Evolutionary conservation across 1,140 invertebrate species (phyloP).

Genomic region (Hyles euphorbiae): DNA sequence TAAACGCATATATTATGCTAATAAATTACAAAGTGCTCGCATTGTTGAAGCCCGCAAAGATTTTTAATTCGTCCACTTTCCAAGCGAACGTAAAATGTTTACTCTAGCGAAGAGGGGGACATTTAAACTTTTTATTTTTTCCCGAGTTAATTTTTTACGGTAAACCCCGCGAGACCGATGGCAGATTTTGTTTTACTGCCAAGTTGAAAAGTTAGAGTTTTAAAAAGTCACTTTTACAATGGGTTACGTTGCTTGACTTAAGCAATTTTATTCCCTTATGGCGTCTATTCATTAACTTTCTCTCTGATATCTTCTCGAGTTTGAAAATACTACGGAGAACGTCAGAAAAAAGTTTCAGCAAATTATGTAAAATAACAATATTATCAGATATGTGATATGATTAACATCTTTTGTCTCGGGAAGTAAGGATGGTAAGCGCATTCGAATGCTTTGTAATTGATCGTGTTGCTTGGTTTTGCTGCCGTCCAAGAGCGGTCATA

Average conservation of each 20-base stretch:
- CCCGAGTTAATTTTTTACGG: slow-evolving; percentile 66
- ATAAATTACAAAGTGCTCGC: background rate
- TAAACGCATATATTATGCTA: too few relatives aligned
- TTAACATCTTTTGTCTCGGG: too few relatives aligned
- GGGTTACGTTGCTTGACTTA: slow-evolving; percentile 55
- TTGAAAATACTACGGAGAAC: too few relatives aligned
- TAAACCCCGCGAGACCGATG: slow-evolving; percentile 55
- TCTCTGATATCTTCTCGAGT: background rate
- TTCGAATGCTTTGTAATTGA: too few relatives aligned
- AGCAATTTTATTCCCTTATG: slow-evolving; percentile 62
- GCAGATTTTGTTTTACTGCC: slow-evolving; percentile 55
- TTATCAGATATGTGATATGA: too few relatives aligned
- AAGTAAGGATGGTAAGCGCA: too few relatives aligned
- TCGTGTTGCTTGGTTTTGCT: too few relatives aligned
- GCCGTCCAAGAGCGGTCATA: too few relatives aligned
- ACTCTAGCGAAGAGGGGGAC: slow-evolving; percentile 50
- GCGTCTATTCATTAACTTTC: slow-evolving; percentile 10
- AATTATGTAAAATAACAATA: too few relatives aligned
- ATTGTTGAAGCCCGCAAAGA: slow-evolving; percentile 21
- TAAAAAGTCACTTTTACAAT: slow-evolving; percentile 70
- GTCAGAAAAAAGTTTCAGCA: too few relatives aligned
- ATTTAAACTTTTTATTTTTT: slow-evolving; percentile 54
- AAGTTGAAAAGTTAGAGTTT: slow-evolving; percentile 66
- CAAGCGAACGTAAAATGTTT: slow-evolving; percentile 67
- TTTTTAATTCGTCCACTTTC: slow-evolving; percentile 34